Conservation (phyloP, 2,888 invertebrate genomes). For the Tubulanus polymorphus region DNA sequence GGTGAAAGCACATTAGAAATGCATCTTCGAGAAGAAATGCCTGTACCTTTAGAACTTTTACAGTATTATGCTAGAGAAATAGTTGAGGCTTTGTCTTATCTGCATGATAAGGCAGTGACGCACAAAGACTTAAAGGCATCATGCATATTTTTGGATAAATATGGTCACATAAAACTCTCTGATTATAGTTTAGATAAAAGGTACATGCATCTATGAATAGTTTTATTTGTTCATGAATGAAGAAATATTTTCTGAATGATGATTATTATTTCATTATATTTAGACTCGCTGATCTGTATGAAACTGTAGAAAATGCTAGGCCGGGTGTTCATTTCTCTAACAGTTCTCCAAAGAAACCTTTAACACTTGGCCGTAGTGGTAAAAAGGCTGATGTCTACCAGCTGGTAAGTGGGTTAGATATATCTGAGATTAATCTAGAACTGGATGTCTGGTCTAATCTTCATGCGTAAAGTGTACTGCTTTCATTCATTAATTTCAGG, state of each 20-base stretch:
- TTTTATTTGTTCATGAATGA: conserved; percentile 40
- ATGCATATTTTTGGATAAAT: conserved; percentile 60
- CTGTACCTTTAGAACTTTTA: conserved; percentile 60
- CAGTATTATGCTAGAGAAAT: conserved; percentile 69
- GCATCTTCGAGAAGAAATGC: conserved; percentile 57
- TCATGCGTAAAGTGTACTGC: too few relatives aligned
- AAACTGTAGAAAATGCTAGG: conserved; percentile 25
- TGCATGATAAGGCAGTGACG: conserved; percentile 77
- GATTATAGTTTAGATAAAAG: conserved; percentile 71
- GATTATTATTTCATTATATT: not conserved
- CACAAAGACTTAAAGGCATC: conserved; percentile 69
- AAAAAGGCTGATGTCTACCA: conserved; percentile 73
- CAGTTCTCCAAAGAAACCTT: conserved; percentile 29
- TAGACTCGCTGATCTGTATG: conserved; percentile 37
- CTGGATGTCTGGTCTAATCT: too few relatives aligned
- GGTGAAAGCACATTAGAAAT: conserved; percentile 55
- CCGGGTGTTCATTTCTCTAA: conserved; percentile 38
- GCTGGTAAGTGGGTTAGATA: conserved; percentile 54
- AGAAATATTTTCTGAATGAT: not conserved
- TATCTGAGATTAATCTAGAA: too few relatives aligned
- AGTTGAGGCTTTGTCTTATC: conserved; percentile 69
- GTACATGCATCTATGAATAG: conserved; percentile 57
- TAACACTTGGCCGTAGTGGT: conserved; percentile 56
- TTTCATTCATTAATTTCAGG: conserved; percentile 40
- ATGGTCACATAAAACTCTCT: conserved; percentile 62